Evolutionary conservation across 2,888 invertebrate species (phyloP).

Genomic region (Scaptomyza parva): DNA sequence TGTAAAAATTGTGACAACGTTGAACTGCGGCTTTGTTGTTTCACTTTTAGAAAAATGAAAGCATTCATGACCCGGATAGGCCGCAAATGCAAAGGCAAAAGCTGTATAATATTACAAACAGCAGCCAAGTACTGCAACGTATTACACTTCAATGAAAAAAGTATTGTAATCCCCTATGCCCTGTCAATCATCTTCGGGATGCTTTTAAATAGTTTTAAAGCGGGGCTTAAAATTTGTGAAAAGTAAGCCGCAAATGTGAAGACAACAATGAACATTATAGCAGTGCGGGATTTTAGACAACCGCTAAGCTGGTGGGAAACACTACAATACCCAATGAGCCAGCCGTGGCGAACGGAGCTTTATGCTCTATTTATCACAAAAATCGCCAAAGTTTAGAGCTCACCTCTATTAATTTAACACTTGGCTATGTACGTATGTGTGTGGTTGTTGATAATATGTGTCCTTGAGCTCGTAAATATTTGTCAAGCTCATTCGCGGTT

Average conservation of each 20-base stretch:
- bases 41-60: slow-evolving; percentile 43
- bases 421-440: not conserved
- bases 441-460: slow-evolving; percentile 46
- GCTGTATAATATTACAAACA: not conserved
- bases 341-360: slow-evolving; percentile 40
- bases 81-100: not conserved
- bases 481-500: slow-evolving; percentile 57
- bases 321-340: slow-evolving; percentile 47
- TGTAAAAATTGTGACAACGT: slow-evolving; percentile 20
- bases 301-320: slow-evolving; percentile 34
- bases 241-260: slow-evolving; percentile 20
- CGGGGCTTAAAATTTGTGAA: not conserved
- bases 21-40: slow-evolving; percentile 54
- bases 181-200: slow-evolving; percentile 19
- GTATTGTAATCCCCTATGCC: not conserved
- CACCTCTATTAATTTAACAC: slow-evolving; percentile 43
- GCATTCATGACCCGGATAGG: slow-evolving; percentile 24
- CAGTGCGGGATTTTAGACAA: slow-evolving; percentile 6
- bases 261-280: slow-evolving; percentile 15
- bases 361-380: slow-evolving; percentile 52
- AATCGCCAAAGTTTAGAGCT: slow-evolving; percentile 53
- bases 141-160: slow-evolving; percentile 16
- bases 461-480: slow-evolving; percentile 62
- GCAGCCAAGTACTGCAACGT: slow-evolving; percentile 25
- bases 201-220: slow-evolving; percentile 3